Percentiles rank a stretch among this genome's conserved stretches.
Evolutionary conservation across 2,888 invertebrate species (phyloP).

Genomic region (Volucella inflata): DNA sequence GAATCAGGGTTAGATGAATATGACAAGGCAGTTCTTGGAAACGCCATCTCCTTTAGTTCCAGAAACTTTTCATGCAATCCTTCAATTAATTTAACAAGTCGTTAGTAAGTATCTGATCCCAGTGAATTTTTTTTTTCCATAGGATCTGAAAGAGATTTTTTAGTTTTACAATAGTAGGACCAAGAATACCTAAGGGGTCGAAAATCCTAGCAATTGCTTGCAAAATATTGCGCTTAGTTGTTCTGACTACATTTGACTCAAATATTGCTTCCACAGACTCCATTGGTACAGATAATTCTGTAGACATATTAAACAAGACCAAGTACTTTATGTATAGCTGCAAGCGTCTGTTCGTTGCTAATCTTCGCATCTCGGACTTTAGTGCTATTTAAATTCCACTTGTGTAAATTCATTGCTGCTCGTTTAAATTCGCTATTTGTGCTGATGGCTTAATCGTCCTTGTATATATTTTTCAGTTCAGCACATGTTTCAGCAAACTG

Average conservation of each 20-base stretch:
- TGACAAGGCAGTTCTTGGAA: too few relatives aligned
- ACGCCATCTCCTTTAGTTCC: too few relatives aligned
- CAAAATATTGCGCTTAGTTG: slow-evolving; percentile 8
- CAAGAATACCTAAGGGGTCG: slow-evolving; percentile 12
- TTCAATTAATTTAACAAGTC: slow-evolving; percentile 8
- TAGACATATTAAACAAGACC: slow-evolving; percentile 5
- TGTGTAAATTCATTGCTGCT: slow-evolving; percentile 18
- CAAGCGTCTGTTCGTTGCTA: background rate
- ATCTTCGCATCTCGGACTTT: slow-evolving; percentile 8
- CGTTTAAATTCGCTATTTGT: background rate
- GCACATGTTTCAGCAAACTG: slow-evolving; percentile 18
- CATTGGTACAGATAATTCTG: slow-evolving; percentile 21
- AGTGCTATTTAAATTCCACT: slow-evolving; percentile 25
- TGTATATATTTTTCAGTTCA: slow-evolving; percentile 20
- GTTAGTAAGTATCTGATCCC: slow-evolving; percentile 15
- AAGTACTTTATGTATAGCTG: slow-evolving; percentile 17
- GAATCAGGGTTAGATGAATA: too few relatives aligned
- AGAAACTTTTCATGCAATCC: background rate
- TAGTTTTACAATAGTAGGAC: slow-evolving; percentile 18
- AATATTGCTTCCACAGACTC: slow-evolving; percentile 14
- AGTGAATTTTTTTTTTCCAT: slow-evolving; percentile 20
- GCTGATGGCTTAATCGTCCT: slow-evolving; percentile 26
- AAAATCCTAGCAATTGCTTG: slow-evolving; percentile 12
- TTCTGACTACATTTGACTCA: background rate
- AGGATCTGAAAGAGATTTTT: slow-evolving; percentile 19